Evolutionary conservation across 2,888 invertebrate species (phyloP).

Genomic region (Drosophila pullipes): DNA sequence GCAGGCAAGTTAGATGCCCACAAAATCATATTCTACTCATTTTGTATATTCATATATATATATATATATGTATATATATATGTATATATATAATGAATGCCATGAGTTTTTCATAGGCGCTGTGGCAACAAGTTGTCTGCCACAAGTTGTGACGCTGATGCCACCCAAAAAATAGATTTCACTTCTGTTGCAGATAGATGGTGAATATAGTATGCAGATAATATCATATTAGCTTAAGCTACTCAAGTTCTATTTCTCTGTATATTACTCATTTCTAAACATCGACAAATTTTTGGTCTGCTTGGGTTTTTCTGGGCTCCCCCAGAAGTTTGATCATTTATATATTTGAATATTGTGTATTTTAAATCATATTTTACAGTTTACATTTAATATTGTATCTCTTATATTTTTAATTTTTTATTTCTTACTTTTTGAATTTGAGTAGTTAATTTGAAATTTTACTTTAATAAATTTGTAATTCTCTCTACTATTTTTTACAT

Average conservation of each 20-base stretch:
- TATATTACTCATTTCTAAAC: background rate
- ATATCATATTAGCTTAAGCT: background rate
- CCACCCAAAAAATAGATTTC: background rate
- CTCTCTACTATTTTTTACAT: background rate
- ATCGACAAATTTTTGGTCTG: background rate
- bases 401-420: background rate
- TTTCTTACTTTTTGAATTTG: background rate
- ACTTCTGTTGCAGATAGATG: background rate
- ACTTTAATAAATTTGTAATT: background rate
- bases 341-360: background rate
- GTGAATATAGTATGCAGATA: background rate
- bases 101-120: slow-evolving; percentile 13
- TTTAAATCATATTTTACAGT: background rate
- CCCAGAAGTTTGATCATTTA: too few relatives aligned
- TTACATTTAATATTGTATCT: background rate
- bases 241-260: background rate
- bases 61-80: background rate
- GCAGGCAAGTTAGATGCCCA: slow-evolving; percentile 24
- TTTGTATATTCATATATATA: slow-evolving; percentile 19
- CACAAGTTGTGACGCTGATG: background rate
- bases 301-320: background rate
- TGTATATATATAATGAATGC: background rate
- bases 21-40: slow-evolving; percentile 47
- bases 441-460: background rate
- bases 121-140: slow-evolving; percentile 43